Evolutionary conservation across 1,140 invertebrate species (phyloP), one percentile per base, ranked within the genome.

Genomic region (Pissodes strobi): DNA sequence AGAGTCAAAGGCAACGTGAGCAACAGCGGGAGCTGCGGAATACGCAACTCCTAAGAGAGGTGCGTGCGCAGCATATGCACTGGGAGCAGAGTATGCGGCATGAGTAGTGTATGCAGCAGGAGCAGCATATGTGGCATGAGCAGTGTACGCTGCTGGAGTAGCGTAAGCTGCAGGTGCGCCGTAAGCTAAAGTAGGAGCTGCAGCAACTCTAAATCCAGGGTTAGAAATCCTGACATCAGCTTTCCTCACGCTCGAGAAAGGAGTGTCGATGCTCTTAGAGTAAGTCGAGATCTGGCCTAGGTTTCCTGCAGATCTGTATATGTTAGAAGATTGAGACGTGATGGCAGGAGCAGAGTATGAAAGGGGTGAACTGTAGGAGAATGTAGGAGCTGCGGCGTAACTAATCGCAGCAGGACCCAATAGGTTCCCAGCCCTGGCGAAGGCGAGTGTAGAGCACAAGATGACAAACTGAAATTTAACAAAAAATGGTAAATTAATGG

Each of bases 161-260:
- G 71, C 68, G 58, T 87, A 79, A 53, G 45, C n/a, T n/a, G 64
- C 25, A 37, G 48, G 34, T 4, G 53, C 58, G 8, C 57, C 55
- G 8, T 15, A 64, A 27, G 63, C 37, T 12, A 68, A 49, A 27
- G 66, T 64, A 23, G 67, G 67, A 34, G 72, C 69, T 13, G 74
- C 67, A 55, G 75, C 71, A n/a, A 79, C 68, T 15, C 80, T 81
- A 3, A 83, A 43, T 10, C 83, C 83, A 9, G 85, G 85, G 74
- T 87, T 87, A 77, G 82, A 86, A 1, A 87, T 82, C 23, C 86
- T 80, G 2, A 86, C 80, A 65, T 87, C 85, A 19, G 82, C 75
- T 68, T 86, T 86, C 71, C 84, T 83, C 22, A 85, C 84, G 70
- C 84, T 87, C 18, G 86, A 88, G 79, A 84, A 89, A 1, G 87